Evolutionary conservation across 1,140 invertebrate species (phyloP).

Genomic region (Gryon sp.): DNA sequence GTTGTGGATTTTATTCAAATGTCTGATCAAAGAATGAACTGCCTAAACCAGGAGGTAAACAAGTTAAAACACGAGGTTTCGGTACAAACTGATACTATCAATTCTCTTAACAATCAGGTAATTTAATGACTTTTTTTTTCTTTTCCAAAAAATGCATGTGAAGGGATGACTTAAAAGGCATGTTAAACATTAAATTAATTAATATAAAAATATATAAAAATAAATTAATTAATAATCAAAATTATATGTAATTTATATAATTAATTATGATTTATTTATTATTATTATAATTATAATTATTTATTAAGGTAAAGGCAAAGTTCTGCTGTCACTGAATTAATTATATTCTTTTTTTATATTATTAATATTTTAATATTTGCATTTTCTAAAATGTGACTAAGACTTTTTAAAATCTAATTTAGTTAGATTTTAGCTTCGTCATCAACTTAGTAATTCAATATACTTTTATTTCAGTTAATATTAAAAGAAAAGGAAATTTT

Average conservation of each 20-base stretch:
- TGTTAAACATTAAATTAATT: conserved; percentile 2
- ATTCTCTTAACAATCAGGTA: conserved; percentile 78
- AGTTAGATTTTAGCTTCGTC: not conserved
- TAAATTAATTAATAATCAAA: too few species aligned
- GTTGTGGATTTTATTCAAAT: conserved; percentile 74
- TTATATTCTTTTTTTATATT: too few species aligned
- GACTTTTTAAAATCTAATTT: not conserved
- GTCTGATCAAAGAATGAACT: conserved; percentile 78
- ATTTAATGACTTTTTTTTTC: conserved; percentile 13
- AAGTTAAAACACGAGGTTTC: conserved; percentile 78
- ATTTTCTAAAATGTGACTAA: too few species aligned
- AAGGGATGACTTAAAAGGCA: too few species aligned
- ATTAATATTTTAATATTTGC: too few species aligned
- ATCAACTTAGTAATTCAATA: not conserved
- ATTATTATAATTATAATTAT: too few species aligned
- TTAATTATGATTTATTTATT: too few species aligned
- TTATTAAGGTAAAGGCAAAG: too few species aligned
- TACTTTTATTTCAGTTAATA: conserved; percentile 64
- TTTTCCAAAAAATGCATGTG: conserved; percentile 8
- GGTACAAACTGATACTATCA: conserved; percentile 74
- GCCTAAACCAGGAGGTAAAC: conserved; percentile 77
- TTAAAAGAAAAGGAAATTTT: conserved; percentile 83
- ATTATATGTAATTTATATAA: too few species aligned
- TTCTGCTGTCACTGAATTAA: too few species aligned
- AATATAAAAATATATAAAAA: not conserved